Conservation (phyloP, 2,113 vertebrate species). For the Galeopterus variegatus region DNA sequence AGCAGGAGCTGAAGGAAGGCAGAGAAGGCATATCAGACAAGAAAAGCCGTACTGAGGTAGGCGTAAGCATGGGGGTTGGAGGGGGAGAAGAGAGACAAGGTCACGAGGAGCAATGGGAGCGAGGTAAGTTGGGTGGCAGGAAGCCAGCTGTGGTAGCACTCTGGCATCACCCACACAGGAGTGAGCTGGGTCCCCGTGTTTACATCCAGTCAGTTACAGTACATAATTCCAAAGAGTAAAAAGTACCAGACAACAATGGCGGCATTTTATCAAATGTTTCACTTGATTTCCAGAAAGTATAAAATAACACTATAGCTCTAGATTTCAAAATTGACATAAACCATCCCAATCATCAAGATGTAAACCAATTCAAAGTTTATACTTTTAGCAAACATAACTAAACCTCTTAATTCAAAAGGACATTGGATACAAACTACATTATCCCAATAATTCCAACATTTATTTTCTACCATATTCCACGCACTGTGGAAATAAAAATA, state of each 20-base stretch:
- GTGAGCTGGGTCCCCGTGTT: background rate
- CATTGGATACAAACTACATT: constrained; percentile 56
- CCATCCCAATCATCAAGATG: constrained; percentile 44
- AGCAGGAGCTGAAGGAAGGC: background rate
- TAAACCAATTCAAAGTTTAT: constrained; percentile 47
- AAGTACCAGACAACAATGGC: constrained; percentile 38
- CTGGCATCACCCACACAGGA: background rate
- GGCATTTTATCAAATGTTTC: constrained; percentile 52
- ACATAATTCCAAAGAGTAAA: constrained; percentile 16
- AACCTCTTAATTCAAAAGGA: constrained; percentile 60
- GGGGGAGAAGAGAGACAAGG: background rate
- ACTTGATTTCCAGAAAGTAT: constrained; percentile 67
- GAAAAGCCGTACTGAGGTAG: constrained; percentile 61
- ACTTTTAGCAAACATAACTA: constrained; percentile 55
- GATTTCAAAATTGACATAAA: constrained; percentile 58
- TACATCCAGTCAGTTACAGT: constrained; percentile 21
- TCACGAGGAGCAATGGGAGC: background rate
- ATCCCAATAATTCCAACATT: constrained; percentile 15
- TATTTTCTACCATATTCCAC: constrained; percentile 14
- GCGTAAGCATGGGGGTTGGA: background rate
- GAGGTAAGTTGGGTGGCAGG: background rate
- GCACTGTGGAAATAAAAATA: constrained; percentile 36
- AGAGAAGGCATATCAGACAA: constrained; percentile 2
- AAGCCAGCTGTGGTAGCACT: background rate
- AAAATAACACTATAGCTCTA: constrained; percentile 58